Evolutionary conservation across 2,113 vertebrate species (phyloP).

Genomic region (Cygnus atratus): DNA sequence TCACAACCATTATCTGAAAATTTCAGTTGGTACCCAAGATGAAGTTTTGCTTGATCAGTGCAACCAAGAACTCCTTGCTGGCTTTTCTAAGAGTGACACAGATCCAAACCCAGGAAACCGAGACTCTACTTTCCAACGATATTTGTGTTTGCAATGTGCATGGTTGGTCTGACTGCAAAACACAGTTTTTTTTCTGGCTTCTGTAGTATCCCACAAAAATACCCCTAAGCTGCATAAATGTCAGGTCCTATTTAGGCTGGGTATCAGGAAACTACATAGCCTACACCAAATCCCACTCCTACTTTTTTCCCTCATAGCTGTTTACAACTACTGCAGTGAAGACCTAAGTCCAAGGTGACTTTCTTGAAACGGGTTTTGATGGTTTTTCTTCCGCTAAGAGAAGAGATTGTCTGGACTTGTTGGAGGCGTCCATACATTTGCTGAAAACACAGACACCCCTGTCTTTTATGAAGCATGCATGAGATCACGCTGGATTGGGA

Average conservation of each 20-base stretch:
- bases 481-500: background rate
- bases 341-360: background rate
- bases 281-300: background rate
- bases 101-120: background rate
- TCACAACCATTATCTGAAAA: background rate
- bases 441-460: background rate
- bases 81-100: background rate
- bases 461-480: background rate
- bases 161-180: background rate
- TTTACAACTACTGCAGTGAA: background rate
- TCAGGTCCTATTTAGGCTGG: background rate
- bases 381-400: background rate
- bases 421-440: background rate
- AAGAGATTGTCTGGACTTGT: background rate
- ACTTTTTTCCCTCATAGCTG: background rate
- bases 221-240: background rate
- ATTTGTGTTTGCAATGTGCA: background rate
- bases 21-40: background rate
- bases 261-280: background rate
- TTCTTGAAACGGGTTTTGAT: background rate
- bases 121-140: background rate
- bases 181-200: background rate
- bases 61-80: background rate
- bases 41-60: background rate
- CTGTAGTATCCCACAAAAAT: background rate